phyloP scores from a whole-genome alignment of 2,888 invertebrate species.

The Campoletis raptor region DNA sequence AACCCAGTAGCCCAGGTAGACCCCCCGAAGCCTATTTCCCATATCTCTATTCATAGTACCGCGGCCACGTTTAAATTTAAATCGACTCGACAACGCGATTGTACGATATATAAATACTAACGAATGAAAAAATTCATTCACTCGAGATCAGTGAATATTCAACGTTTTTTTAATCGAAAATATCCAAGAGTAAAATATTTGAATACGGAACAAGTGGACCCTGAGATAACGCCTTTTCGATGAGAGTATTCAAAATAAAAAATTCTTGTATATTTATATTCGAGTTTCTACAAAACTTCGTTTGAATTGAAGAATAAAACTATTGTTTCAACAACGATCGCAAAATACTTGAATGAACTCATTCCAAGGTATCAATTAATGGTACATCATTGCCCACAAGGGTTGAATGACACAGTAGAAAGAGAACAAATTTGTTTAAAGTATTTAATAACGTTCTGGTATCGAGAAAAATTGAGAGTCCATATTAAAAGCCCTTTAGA shows the following conservation, averaged over 20 bases:
- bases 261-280: not conserved
- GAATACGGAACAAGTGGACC: not conserved
- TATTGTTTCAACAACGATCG: not conserved
- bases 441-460: conserved; percentile 7
- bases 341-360: not conserved
- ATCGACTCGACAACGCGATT: conserved; percentile 36
- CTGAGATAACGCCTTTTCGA: not conserved
- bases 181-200: not conserved
- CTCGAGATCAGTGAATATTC: not conserved
- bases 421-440: not conserved
- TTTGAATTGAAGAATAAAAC: not conserved
- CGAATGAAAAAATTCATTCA: conserved; percentile 10
- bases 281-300: not conserved
- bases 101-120: conserved; percentile 17
- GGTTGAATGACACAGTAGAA: not conserved
- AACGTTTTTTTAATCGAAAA: not conserved
- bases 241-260: not conserved
- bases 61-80: conserved; percentile 48
- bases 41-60: conserved; percentile 77
- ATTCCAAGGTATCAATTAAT: not conserved
- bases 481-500: conserved; percentile 54
- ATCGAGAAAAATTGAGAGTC: conserved; percentile 63
- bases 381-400: not conserved
- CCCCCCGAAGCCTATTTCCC: conserved; percentile 72
- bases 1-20: conserved; percentile 71